These are phyloP conservation scores for Catostomus latipinnis DNA, from an alignment of 2,797 vertebrate genomes.

Conservation along the genomic window DNA sequence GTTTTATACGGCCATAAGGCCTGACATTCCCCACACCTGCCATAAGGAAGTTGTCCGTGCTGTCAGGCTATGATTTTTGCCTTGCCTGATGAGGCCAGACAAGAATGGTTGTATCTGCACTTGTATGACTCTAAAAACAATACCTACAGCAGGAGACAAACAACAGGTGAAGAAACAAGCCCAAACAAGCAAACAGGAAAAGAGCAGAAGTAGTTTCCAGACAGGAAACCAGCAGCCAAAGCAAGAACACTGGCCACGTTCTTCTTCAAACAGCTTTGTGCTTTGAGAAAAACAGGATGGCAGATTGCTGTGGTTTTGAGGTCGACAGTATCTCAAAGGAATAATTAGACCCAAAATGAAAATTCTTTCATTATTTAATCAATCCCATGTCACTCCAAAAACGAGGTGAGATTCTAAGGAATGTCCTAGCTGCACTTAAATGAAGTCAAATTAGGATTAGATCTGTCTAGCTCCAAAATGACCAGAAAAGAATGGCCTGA, in stretches of 20 bases:
- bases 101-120: constrained; percentile 28
- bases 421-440: neutral
- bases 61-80: neutral
- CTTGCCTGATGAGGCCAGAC: constrained; percentile 37
- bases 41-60: neutral
- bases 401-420: neutral
- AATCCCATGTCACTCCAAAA: no score
- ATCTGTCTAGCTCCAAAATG: neutral
- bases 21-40: no score
- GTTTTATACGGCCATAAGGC: no score
- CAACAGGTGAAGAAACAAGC: constrained; percentile 61
- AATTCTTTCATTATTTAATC: neutral
- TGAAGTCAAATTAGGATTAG: neutral
- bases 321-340: neutral
- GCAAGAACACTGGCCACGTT: constrained; percentile 32
- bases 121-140: constrained; percentile 41
- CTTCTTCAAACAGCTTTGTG: constrained; percentile 41
- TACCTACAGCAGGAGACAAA: constrained; percentile 54
- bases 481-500: neutral
- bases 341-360: neutral
- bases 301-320: neutral
- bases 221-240: constrained; percentile 57
- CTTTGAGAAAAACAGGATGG: constrained; percentile 15
- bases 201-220: constrained; percentile 57
- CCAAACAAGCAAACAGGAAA: constrained; percentile 64